Percentiles rank a stretch among this genome's conserved stretches.
Evolutionary conservation across 2,797 vertebrate genomes (phyloP).

Genomic region (Scleropages formosus): DNA sequence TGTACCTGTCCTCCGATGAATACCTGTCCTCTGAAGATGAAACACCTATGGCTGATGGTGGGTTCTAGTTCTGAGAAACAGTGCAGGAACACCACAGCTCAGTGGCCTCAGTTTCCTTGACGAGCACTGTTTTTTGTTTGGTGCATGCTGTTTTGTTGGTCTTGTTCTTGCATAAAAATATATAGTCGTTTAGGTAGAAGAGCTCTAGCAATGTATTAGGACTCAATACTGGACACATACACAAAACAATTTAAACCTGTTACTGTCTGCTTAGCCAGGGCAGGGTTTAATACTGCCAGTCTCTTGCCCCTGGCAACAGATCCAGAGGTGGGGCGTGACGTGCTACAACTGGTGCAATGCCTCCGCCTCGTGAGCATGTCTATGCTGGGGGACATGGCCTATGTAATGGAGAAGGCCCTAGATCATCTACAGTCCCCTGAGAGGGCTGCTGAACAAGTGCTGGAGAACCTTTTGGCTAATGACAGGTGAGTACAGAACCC

Average conservation of each 20-base stretch:
- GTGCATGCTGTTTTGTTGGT: not conserved
- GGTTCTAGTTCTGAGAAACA: not conserved
- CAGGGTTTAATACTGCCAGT: not conserved
- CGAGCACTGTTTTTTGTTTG: not conserved
- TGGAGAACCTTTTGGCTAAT: conserved; percentile 85
- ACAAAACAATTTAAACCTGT: too few relatives aligned
- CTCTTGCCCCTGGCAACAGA: conserved; percentile 64
- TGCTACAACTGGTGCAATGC: conserved; percentile 87
- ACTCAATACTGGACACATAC: too few relatives aligned
- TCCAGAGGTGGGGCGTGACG: conserved; percentile 76
- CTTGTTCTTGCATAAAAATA: too few relatives aligned
- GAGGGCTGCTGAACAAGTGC: conserved; percentile 81
- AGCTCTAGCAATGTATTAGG: too few relatives aligned
- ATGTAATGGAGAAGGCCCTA: conserved; percentile 87
- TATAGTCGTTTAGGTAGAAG: not conserved
- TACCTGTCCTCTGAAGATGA: conserved; percentile 83
- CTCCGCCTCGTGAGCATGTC: conserved; percentile 82
- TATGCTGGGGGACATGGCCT: conserved; percentile 80
- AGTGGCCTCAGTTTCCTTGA: not conserved
- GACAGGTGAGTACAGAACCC: not conserved
- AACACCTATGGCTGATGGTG: conserved; percentile 81
- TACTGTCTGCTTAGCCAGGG: too few relatives aligned
- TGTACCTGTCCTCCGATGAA: conserved; percentile 86
- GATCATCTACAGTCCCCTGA: conserved; percentile 84
- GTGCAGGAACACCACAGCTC: not conserved